phyloP scores from a whole-genome alignment of 64 coral and sea anemone species.

The Pocillopora damicornis region DNA sequence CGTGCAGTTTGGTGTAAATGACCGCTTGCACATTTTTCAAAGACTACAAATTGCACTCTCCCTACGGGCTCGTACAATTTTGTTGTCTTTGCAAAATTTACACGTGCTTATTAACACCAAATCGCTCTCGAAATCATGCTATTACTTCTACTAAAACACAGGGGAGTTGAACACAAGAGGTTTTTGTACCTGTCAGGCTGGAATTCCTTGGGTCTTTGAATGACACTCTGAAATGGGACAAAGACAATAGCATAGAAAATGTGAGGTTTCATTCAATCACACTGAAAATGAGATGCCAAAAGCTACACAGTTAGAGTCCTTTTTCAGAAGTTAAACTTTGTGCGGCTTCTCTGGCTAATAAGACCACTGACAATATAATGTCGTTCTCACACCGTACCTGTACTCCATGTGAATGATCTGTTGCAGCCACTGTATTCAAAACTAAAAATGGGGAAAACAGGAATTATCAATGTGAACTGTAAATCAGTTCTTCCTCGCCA shows the following conservation, averaged over 20 bases:
- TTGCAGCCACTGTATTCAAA: background rate
- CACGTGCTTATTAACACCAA: too few species aligned
- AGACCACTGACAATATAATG: background rate
- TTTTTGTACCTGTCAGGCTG: constrained; percentile 60
- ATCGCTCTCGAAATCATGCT: too few species aligned
- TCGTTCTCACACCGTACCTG: background rate
- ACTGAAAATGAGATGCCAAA: background rate
- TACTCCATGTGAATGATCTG: background rate
- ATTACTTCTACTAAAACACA: too few species aligned
- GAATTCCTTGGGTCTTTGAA: constrained; percentile 64
- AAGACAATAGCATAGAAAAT: background rate
- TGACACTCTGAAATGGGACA: constrained; percentile 64
- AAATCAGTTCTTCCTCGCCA: background rate
- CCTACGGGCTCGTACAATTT: too few species aligned
- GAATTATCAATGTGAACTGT: background rate
- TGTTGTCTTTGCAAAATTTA: too few species aligned
- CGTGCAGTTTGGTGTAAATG: too few species aligned
- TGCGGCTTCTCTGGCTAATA: background rate
- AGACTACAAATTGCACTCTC: too few species aligned
- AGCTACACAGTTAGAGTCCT: background rate
- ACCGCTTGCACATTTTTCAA: too few species aligned
- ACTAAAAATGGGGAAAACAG: constrained; percentile 4
- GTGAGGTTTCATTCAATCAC: background rate
- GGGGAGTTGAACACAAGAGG: too few species aligned
- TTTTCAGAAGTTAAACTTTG: background rate